These are phyloP conservation scores for Acrocera orbiculus DNA, from an alignment of 2,888 invertebrate species.

Conservation along the genomic window DNA sequence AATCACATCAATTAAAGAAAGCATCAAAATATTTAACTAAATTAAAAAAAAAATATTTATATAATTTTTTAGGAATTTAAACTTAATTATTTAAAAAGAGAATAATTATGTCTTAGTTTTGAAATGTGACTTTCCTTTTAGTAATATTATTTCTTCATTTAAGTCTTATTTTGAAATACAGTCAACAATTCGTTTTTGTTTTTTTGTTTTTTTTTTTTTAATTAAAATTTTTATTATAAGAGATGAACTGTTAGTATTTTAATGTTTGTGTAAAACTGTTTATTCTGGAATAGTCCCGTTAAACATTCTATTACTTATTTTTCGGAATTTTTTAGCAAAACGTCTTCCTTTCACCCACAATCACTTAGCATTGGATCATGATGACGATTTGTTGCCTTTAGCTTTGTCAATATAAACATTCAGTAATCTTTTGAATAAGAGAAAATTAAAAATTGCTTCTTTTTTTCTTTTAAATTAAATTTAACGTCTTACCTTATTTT, in stretches of 20 bases:
- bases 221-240: too few species aligned
- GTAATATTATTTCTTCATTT: too few species aligned
- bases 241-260: background rate
- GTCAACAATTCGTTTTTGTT: too few species aligned
- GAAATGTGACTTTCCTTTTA: too few species aligned
- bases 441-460: background rate
- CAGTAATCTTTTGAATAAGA: conserved; percentile 14
- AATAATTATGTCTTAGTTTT: too few species aligned
- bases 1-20: too few species aligned
- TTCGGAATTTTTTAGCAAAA: conserved; percentile 18
- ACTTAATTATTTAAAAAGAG: too few species aligned
- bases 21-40: too few species aligned
- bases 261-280: conserved; percentile 3
- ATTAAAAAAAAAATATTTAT: too few species aligned
- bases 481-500: conserved; percentile 42
- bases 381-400: conserved; percentile 16
- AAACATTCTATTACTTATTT: conserved; percentile 15
- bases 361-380: conserved; percentile 20
- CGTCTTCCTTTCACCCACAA: conserved; percentile 18
- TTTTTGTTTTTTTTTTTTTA: too few species aligned
- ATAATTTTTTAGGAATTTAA: too few species aligned
- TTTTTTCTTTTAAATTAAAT: background rate
- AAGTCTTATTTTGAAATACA: too few species aligned
- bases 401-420: conserved; percentile 19
- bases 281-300: conserved; percentile 18